A percentile compares a stretch with the other conserved stretches of the same genome.
Conservation (phyloP, 2,797 vertebrate genomes). For the Babyrousa celebensis region DNA sequence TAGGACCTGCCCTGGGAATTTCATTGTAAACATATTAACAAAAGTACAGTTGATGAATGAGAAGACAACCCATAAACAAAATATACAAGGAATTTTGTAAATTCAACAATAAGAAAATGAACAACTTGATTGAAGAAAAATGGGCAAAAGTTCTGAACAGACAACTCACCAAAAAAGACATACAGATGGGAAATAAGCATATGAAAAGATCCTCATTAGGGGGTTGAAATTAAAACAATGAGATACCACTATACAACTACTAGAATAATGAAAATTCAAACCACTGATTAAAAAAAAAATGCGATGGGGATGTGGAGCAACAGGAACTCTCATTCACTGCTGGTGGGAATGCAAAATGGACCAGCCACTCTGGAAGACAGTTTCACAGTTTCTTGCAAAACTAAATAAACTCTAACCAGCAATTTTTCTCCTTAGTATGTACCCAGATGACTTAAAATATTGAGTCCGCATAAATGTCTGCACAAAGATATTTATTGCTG, state of each 20-base stretch:
- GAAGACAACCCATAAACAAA: not conserved
- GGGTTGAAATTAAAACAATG: not conserved
- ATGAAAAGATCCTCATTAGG: not conserved
- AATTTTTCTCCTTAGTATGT: not conserved
- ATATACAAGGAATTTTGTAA: not conserved
- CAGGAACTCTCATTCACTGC: accelerated
- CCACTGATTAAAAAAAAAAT: not conserved
- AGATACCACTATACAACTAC: not conserved
- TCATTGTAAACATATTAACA: not conserved
- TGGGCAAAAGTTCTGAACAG: not conserved
- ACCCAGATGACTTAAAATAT: not conserved
- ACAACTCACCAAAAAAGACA: not conserved
- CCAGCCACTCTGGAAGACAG: not conserved
- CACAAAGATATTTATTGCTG: not conserved
- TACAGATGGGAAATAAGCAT: not conserved
- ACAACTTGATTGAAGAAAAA: not conserved
- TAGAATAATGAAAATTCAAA: not conserved
- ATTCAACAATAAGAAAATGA: not conserved
- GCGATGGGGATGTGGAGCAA: accelerated
- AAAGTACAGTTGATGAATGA: not conserved
- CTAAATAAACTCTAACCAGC: not conserved
- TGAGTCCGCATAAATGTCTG: not conserved
- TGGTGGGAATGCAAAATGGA: not conserved
- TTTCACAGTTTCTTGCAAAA: not conserved
- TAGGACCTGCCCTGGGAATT: not conserved